A percentile compares a stretch with the other conserved stretches of the same genome.
These are phyloP conservation scores for Phylloscopus trochilus DNA, from an alignment of 2,113 vertebrate species.

Conservation along the genomic window DNA sequence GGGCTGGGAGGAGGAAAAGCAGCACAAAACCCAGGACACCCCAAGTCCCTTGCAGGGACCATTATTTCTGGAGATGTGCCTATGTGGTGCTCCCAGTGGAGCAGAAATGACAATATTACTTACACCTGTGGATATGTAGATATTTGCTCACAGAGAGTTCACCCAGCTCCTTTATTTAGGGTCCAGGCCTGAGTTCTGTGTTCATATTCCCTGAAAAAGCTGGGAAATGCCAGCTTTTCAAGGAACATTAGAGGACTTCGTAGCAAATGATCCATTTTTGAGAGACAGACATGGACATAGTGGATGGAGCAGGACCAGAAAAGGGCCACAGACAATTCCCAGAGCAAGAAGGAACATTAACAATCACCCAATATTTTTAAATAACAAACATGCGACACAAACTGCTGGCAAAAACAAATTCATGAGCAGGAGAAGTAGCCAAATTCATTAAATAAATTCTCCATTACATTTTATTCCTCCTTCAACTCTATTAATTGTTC, in stretches of 20 bases:
- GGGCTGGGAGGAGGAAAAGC: background rate
- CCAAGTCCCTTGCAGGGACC: background rate
- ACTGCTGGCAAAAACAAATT: background rate
- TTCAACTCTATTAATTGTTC: background rate
- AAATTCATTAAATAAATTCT: background rate
- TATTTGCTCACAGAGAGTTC: background rate
- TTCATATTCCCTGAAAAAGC: background rate
- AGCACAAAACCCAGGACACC: background rate
- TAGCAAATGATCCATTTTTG: background rate
- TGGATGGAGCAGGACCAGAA: background rate
- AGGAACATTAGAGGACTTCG: background rate
- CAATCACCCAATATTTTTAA: background rate
- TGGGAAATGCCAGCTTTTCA: background rate
- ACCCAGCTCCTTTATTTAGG: background rate
- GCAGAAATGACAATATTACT: background rate
- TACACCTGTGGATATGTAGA: background rate
- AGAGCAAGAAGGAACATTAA: background rate
- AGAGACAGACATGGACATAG: background rate
- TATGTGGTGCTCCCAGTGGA: rapidly evolving
- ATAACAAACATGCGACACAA: background rate
- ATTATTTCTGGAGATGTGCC: background rate
- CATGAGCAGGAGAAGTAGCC: background rate
- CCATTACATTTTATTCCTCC: background rate
- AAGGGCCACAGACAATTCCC: background rate
- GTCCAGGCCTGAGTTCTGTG: background rate